Base-by-base conservation (phyloP, 2,797 vertebrate species). In the Clamator glandarius region DNA sequence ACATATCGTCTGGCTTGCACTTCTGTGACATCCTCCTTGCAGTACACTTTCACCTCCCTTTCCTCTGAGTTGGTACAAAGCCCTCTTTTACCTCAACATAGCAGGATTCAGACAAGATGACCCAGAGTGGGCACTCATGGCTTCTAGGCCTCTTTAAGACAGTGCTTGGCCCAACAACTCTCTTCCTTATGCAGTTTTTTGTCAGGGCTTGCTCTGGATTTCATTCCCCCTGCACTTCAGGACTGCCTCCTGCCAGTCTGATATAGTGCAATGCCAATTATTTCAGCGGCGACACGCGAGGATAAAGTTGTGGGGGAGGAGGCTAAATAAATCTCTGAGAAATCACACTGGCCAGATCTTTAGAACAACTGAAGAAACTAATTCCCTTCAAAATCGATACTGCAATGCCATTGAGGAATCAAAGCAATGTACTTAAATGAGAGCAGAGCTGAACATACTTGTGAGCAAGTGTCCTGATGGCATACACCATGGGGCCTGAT, bases 361-460 rank as follows among this genome's bases (percentile, higher is more conserved):
- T 92, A 93, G 89, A 86, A 94, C 68, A 84, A 84, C 74, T 84
- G 70, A 93, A 95, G 90, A 95, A 96, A 94, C 78, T 90, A 95
- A 96, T 96, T 96, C 93, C 90, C 81, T 94, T 93, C 92, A 90
- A 95, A 96, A 96, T 95, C 94, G 94, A 95, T 96, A 96, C 81
- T 61, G 68, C 72, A 95, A 87, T 95, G 86, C 96, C 90, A 15
- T 42, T 87, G 94, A 96, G 94, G 94, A 95, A 95, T 96, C 94
- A 95, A 95, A 96, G 77, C 83, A 67, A 79, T 62, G 80, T 64
- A 76, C 80, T 91, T 59, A 77, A 90, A 67, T 0, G 5, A 93
- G 83, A 82, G 54, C 80, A 74, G 80, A 91, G 80, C 83, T 84
- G 91, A 81, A 92, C 90, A 76, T 57, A 88, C 63, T 61, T 39